Conservation (phyloP, 2,888 invertebrate genomes). For the Eupeodes latifasciatus region DNA sequence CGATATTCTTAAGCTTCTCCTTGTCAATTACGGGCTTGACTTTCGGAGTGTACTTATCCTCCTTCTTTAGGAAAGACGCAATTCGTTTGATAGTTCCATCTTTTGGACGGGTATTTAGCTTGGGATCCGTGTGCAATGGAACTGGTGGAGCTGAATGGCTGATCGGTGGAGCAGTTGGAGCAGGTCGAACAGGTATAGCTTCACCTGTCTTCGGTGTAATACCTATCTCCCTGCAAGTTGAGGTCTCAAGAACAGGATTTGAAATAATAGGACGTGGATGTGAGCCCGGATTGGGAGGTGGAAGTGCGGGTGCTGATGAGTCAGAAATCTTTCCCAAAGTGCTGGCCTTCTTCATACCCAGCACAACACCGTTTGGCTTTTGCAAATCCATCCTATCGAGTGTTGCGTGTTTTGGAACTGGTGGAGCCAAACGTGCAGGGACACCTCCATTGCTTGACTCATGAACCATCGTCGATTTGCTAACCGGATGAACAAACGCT, state of each 20-base stretch:
- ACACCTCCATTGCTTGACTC: conserved; percentile 80
- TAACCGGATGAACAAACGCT: conserved; percentile 85
- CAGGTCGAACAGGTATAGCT: conserved; percentile 85
- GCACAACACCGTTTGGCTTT: conserved; percentile 78
- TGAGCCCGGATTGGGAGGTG: conserved; percentile 87
- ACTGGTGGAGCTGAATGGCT: conserved; percentile 86
- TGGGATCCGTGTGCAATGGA: conserved; percentile 82
- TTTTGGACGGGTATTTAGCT: conserved; percentile 85
- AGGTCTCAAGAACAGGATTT: conserved; percentile 91
- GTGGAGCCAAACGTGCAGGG: conserved; percentile 87
- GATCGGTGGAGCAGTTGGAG: conserved; percentile 82
- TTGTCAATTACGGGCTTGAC: conserved; percentile 89
- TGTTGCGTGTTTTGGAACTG: conserved; percentile 86
- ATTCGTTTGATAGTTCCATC: conserved; percentile 89
- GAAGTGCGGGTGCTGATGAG: conserved; percentile 85
- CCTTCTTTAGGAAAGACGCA: conserved; percentile 90
- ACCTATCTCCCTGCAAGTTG: conserved; percentile 86
- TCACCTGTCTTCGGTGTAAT: conserved; percentile 79
- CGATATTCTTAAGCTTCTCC: conserved; percentile 89
- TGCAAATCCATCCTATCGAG: conserved; percentile 78
- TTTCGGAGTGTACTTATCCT: conserved; percentile 87
- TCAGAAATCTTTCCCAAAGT: conserved; percentile 51
- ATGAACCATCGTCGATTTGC: conserved; percentile 77
- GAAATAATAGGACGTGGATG: conserved; percentile 91
- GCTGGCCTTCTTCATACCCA: conserved; percentile 77